Base-by-base conservation (phyloP, 2,888 invertebrate species). In the Corythucha ciliata region DNA sequence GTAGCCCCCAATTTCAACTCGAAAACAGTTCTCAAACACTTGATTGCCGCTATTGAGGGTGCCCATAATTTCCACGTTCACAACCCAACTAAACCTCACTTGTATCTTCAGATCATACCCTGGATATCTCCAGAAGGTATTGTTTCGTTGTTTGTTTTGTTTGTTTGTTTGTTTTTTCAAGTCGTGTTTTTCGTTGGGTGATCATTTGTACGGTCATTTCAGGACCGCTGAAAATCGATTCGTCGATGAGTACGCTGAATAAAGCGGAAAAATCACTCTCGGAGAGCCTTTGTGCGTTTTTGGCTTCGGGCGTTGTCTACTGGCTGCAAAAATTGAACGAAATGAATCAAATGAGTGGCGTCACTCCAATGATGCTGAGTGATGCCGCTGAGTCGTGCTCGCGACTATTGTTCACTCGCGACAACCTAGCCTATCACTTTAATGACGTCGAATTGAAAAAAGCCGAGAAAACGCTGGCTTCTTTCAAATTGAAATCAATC, bases 61-160 rank as follows among this genome's bases (percentile, higher is more conserved):
- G 58, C 55, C 14, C 57, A 54, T 42, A 54, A 54, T 33, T 59
- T 45, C 34, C 58, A 58, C 37, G 47, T 48, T 20, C 45, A 49
- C 27, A 52, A 58, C 26, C 53, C 54, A n/a, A 10, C 51, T 5
- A 40, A 51, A 26, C 24, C 36, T 16, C 34, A 51, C 14, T 42
- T 44, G 16, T 51, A 21, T 36, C 37, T 53, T 22, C 49, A 48
- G 47, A 41, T 49, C 37, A 46, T 36, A 34, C 36, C 44, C 37
- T 55, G 54, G 44, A 39, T 58, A 7, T 53, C 53, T 21, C 58
- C 58, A 16, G 27, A 8, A 18, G 16, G 14, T 18, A 8, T 12
- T n/a, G n/a, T n/a, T n/a, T n/a, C n/a, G n/a, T n/a, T n/a, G n/a
- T n/a, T n/a, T n/a, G n/a, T n/a, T n/a, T n/a, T n/a, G 41, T 18